Evolutionary conservation across 2,797 vertebrate genomes (phyloP).

Genomic region (Denticeps clupeoides): DNA sequence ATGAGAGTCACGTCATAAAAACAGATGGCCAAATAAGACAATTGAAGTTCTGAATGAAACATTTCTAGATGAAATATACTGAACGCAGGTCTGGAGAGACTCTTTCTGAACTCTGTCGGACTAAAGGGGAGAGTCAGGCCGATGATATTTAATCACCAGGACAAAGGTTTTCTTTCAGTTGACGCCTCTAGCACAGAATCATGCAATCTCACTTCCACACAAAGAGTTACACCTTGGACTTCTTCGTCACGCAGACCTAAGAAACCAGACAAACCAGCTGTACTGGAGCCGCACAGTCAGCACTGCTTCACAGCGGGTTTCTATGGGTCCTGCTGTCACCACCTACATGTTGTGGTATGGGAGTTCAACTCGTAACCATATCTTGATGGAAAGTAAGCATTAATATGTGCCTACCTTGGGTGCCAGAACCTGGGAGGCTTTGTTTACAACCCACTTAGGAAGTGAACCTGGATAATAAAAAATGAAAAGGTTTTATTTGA

Average conservation of each 20-base stretch:
- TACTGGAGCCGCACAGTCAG: slow-evolving; percentile 17
- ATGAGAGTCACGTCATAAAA: neutral
- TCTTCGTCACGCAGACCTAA: slow-evolving; percentile 7
- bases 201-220: slow-evolving; percentile 12
- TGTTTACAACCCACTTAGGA: slow-evolving; percentile 73
- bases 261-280: slow-evolving; percentile 56
- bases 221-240: slow-evolving; percentile 10
- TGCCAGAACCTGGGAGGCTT: slow-evolving; percentile 59
- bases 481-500: neutral
- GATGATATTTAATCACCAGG: slow-evolving; percentile 12
- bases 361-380: too few relatives aligned
- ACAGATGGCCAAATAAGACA: too few relatives aligned
- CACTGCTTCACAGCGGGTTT: slow-evolving; percentile 32
- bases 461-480: slow-evolving; percentile 52
- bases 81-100: neutral
- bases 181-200: neutral
- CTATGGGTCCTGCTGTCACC: slow-evolving; percentile 50
- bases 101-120: neutral
- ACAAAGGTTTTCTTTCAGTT: slow-evolving; percentile 8
- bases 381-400: too few relatives aligned
- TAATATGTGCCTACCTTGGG: slow-evolving; percentile 50
- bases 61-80: neutral
- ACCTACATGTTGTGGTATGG: too few relatives aligned
- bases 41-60: neutral
- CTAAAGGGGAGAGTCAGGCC: neutral